Evolutionary conservation across 2,113 vertebrate genomes (phyloP), one percentile per base, ranked within the genome.

Genomic region (Oxyura jamaicensis): DNA sequence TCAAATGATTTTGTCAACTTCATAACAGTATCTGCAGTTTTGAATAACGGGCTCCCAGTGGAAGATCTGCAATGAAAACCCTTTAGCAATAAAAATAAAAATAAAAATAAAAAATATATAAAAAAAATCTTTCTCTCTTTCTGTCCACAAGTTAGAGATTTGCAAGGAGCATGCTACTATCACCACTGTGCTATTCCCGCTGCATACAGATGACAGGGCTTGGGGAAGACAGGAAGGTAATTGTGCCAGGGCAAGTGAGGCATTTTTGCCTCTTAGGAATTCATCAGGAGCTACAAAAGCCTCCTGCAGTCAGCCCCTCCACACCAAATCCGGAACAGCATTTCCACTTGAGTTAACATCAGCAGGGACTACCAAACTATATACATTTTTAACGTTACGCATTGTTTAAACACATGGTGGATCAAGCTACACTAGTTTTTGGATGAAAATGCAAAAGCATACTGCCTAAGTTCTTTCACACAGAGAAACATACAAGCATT

Each of bases 1-100:
- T 93, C 95, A 96, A 88, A 95, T 76, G 75, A 81, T 88, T 97
- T 93, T 95, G 86, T 96, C 92, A 96, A 77, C 88, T 94, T 96
- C 80, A 59, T 83, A 93, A 68, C 84, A 84, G 71, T 85, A 94
- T 95, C 80, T 96, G 91, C 85, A 88, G 91, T 86, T 96, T 76
- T 73, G 73, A 96, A 76, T 85, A 86, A 86, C 80, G 46, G 66
- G 44, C n/a, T 92, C 75, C 58, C 69, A 86, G 23, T 29, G 62
- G 62, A 86, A 75, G 48, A 46, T 53, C 33, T 44, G 39, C 59
- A 66, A 23, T 19, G 18, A 88, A 88, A 91, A 75, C 17, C 56
- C 56, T 65, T 72, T 0, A 60, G 76, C 76, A 74, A 67, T 62
- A 83, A 66, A 39, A 19, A 6, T 56, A 18, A 5, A 58, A 29